A percentile compares a stretch with the other conserved stretches of the same genome.
phyloP scores from a whole-genome alignment of 1,140 invertebrate species.

The Drosophila subpulchrella region DNA sequence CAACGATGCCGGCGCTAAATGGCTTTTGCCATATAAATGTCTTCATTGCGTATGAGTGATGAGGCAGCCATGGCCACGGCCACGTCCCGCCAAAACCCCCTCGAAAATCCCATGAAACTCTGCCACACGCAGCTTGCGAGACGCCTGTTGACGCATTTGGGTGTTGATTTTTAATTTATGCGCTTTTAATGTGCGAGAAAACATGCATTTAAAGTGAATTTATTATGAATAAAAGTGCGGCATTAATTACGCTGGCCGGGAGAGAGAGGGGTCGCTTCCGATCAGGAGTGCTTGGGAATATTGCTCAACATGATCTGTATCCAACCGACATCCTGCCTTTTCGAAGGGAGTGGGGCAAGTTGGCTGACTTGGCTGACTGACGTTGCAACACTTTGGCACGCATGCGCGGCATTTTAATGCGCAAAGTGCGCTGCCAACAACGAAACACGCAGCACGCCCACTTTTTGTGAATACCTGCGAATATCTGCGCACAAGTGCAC shows the following conservation, averaged over 20 bases:
- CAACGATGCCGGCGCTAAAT: conserved; percentile 62
- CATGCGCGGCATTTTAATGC: conserved; percentile 80
- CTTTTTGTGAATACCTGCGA: conserved; percentile 47
- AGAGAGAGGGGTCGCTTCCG: conserved; percentile 8
- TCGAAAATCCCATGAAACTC: background rate
- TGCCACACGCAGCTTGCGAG: conserved; percentile 44
- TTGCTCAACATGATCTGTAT: conserved; percentile 47
- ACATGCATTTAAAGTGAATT: conserved; percentile 80
- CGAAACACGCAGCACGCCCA: conserved; percentile 78
- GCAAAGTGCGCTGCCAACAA: conserved; percentile 68
- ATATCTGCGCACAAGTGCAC: conserved; percentile 3
- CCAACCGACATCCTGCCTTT: conserved; percentile 33
- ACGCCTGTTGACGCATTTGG: conserved; percentile 70
- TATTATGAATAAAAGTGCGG: conserved; percentile 79
- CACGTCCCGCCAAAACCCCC: background rate
- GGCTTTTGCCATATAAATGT: conserved; percentile 81
- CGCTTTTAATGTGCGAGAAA: conserved; percentile 80
- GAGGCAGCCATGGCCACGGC: conserved; percentile 59
- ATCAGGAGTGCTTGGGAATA: conserved; percentile 48
- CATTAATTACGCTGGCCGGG: conserved; percentile 53
- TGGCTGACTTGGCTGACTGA: conserved; percentile 19
- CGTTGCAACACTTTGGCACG: conserved; percentile 76
- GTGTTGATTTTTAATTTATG: conserved; percentile 83
- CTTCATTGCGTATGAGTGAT: conserved; percentile 82
- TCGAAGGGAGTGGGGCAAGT: conserved; percentile 15